phyloP scores from a whole-genome alignment of 2,113 vertebrate species.

The Tringa solitaria region DNA sequence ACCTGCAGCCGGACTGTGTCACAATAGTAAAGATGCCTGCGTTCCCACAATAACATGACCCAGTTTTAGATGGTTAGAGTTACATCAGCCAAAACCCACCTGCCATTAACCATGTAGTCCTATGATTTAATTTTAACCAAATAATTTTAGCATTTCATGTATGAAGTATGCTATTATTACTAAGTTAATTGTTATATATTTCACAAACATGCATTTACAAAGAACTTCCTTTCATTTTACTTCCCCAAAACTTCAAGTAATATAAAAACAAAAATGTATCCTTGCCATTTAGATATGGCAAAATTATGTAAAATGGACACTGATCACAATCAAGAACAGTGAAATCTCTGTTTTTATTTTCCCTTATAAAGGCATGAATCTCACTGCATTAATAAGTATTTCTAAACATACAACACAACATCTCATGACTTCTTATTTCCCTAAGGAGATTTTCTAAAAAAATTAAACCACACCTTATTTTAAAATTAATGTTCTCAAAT shows the following conservation, averaged over 20 bases:
- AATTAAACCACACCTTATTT: not conserved
- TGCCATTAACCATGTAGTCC: rapidly evolving
- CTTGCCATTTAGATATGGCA: not conserved
- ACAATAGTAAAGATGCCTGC: not conserved
- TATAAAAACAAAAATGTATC: not conserved
- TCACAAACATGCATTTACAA: not conserved
- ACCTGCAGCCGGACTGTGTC: not conserved
- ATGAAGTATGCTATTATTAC: not conserved
- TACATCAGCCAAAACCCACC: not conserved
- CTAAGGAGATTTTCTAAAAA: not conserved
- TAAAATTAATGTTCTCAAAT: not conserved
- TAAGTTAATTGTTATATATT: not conserved
- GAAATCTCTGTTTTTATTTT: not conserved
- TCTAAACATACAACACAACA: not conserved
- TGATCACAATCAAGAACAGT: not conserved
- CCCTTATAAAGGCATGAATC: not conserved
- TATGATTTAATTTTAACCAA: not conserved
- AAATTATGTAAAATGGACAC: not conserved
- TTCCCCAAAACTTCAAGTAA: not conserved
- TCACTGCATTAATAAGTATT: not conserved
- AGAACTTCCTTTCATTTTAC: not conserved
- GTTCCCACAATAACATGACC: not conserved
- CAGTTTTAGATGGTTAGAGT: not conserved
- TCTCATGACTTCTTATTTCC: not conserved
- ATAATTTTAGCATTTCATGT: not conserved